Evolutionary conservation across 2,888 invertebrate genomes (phyloP), one percentile per base, ranked within the genome.

Genomic region (Belgica antarctica): DNA sequence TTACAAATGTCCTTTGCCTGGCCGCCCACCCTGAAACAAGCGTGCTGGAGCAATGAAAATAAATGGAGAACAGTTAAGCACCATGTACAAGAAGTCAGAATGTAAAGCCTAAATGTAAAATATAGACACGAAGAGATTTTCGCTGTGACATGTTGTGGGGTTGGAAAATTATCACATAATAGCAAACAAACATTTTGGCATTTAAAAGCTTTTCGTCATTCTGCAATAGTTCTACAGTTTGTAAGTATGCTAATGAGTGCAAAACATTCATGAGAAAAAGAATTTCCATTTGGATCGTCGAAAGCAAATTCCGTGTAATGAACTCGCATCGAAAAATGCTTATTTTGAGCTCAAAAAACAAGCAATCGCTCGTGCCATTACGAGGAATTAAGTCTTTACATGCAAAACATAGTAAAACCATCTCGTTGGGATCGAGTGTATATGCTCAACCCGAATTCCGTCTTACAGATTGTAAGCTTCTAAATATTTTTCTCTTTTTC

Each of bases 21-120:
- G 1, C 41, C n/a, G n/a, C n/a, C n/a, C n/a, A n/a, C n/a, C n/a
- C n/a, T n/a, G n/a, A n/a, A n/a, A n/a, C 12, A 3, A 57, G 10
- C 17, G 62, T 24, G 22, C 17, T 62, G n/a, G n/a, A n/a, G 62
- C 63, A 10, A 63, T 63, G 63, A 63, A 63, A 63, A 63, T 63
- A 63, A 63, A 63, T 63, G 63, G 28, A 24, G 46, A 36, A 63
- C 31, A 41, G 31, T 63, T 63, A 63, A 63, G n/a, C n/a, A n/a
- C n/a, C n/a, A n/a, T n/a, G n/a, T n/a, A n/a, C n/a, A n/a, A n/a
- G n/a, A n/a, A n/a, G n/a, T n/a, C n/a, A n/a, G n/a, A n/a, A n/a
- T n/a, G n/a, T n/a, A n/a, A 63, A 63, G 22, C 41, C 36, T 41
- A 63, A 63, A 34, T 19, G 34, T 31, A 31, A 25, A 63, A 63